A percentile compares a stretch with the other conserved stretches of the same genome.
Conservation (phyloP, 2,113 vertebrate genomes). For the Micronisus gabar region DNA sequence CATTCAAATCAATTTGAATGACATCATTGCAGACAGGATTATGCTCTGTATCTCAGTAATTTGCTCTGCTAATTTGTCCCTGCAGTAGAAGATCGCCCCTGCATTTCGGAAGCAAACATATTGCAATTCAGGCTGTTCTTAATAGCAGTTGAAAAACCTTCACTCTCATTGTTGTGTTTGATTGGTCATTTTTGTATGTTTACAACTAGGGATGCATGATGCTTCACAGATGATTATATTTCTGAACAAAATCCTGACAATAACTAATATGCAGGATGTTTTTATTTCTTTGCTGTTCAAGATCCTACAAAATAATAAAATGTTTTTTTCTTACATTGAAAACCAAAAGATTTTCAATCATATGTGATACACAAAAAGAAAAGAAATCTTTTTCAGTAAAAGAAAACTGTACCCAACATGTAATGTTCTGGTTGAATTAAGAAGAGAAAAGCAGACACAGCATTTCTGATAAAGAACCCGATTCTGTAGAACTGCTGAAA, state of each 20-base stretch:
- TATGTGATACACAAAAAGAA: neutral
- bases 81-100: neutral
- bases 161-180: neutral
- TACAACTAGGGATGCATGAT: neutral
- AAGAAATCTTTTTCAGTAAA: neutral
- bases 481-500: neutral
- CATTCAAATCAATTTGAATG: neutral
- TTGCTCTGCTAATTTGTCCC: neutral
- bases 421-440: neutral
- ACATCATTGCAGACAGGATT: neutral
- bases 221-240: neutral
- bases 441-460: neutral
- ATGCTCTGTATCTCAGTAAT: neutral
- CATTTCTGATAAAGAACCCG: neutral
- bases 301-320: neutral
- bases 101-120: neutral
- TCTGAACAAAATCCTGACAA: neutral
- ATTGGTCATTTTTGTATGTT: constrained; percentile 13
- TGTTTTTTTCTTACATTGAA: neutral
- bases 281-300: neutral
- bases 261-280: neutral
- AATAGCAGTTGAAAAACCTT: neutral
- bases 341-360: neutral
- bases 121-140: neutral
- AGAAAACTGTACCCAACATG: neutral